A percentile compares a stretch with the other conserved stretches of the same genome.
Evolutionary conservation across 2,888 invertebrate species (phyloP).

Genomic region (Caprella mutica): DNA sequence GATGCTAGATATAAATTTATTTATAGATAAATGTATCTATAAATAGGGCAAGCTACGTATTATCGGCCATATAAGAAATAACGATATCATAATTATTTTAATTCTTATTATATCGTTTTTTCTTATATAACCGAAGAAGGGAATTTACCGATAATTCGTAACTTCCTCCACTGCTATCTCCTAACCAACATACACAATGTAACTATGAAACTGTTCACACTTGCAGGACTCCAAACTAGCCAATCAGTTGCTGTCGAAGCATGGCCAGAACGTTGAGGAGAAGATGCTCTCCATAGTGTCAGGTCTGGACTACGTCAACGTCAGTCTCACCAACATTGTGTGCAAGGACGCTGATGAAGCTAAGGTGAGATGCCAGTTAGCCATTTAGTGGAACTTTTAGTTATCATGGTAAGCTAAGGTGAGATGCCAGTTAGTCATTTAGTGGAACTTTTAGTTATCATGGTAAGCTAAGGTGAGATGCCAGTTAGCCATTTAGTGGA

Average conservation of each 20-base stretch:
- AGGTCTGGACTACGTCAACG: constrained; percentile 96
- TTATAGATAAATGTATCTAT: constrained; percentile 4
- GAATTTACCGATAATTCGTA: background rate
- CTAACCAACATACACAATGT: no score
- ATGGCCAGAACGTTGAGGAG: constrained; percentile 69
- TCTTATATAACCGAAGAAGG: no score
- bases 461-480: no score
- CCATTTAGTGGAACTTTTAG: no score
- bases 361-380: no score
- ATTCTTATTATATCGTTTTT: background rate
- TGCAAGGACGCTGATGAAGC: constrained; percentile 28
- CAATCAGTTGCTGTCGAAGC: constrained; percentile 62
- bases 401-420: no score
- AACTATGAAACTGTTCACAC: no score
- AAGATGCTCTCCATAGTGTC: constrained; percentile 94
- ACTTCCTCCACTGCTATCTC: no score
- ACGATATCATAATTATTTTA: background rate
- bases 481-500: no score
- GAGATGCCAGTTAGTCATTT: no score
- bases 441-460: no score
- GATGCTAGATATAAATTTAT: background rate
- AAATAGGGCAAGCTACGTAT: background rate
- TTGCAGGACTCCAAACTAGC: constrained; percentile 66
- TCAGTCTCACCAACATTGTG: constrained; percentile 41
- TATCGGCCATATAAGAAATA: no score